These are phyloP conservation scores for Gambusia affinis DNA, from an alignment of 2,113 vertebrate species.

Conservation along the genomic window DNA sequence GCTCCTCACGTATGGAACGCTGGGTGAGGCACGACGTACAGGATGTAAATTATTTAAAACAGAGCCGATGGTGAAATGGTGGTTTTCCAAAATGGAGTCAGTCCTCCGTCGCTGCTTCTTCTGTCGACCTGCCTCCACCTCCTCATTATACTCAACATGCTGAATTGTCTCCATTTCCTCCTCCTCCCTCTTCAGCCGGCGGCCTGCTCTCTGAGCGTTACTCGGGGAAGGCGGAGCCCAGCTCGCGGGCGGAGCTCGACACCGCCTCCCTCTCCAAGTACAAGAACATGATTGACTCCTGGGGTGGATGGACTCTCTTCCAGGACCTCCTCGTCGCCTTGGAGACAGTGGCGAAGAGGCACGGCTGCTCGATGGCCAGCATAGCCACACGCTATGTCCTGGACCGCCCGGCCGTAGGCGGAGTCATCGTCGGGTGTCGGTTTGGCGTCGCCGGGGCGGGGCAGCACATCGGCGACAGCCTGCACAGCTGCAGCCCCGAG, in stretches of 20 bases:
- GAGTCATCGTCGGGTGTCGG: conserved; percentile 64
- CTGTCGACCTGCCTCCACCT: background rate
- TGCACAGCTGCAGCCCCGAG: conserved; percentile 56
- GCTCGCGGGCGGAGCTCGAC: conserved; percentile 43
- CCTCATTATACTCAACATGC: background rate
- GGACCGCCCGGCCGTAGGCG: conserved; percentile 61
- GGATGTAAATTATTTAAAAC: background rate
- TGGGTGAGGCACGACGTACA: conserved; percentile 53
- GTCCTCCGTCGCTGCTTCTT: background rate
- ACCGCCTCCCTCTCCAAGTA: conserved; percentile 68
- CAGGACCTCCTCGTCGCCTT: conserved; percentile 62
- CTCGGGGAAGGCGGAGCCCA: conserved; percentile 47
- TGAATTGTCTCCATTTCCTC: background rate
- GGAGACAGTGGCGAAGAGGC: conserved; percentile 36
- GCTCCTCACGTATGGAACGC: conserved; percentile 65
- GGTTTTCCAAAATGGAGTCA: conserved; percentile 62
- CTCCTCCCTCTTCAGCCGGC: conserved; percentile 33
- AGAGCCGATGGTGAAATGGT: conserved; percentile 29
- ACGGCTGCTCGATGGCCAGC: conserved; percentile 57
- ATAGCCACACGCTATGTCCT: conserved; percentile 58
- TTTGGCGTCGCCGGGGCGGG: conserved; percentile 59
- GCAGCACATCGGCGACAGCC: conserved; percentile 60
- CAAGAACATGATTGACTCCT: conserved; percentile 62
- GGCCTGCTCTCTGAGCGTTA: conserved; percentile 56
- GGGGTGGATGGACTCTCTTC: conserved; percentile 64